Percentiles rank a stretch among this genome's conserved stretches.
phyloP scores from a whole-genome alignment of 2,888 invertebrate genomes.

The Xanthia icteritia region DNA sequence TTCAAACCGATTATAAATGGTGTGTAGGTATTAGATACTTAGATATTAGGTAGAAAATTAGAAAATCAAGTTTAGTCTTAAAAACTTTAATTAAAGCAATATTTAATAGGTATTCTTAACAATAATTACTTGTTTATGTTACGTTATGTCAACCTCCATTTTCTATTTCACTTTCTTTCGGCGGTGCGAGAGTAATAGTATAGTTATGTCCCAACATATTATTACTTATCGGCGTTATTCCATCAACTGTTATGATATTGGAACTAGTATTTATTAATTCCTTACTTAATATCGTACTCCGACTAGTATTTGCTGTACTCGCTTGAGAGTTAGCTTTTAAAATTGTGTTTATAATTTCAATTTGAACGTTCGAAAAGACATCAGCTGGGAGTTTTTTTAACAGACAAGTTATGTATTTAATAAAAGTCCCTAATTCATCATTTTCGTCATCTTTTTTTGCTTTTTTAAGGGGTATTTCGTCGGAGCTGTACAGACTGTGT shows the following conservation, averaged over 20 bases:
- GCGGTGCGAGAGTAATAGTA: constrained; percentile 39
- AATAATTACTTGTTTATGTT: neutral
- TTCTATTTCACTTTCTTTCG: neutral
- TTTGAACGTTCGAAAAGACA: constrained; percentile 73
- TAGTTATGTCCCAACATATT: constrained; percentile 37
- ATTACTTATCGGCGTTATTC: constrained; percentile 10
- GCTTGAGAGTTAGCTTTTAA: constrained; percentile 71
- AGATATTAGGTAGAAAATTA: neutral
- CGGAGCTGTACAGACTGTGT: constrained; percentile 2
- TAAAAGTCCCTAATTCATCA: constrained; percentile 76
- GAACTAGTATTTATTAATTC: constrained; percentile 21
- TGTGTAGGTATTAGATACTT: neutral
- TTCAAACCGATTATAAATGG: neutral
- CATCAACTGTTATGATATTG: constrained; percentile 45
- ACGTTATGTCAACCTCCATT: neutral
- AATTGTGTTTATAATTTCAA: constrained; percentile 79
- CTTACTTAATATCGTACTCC: constrained; percentile 13
- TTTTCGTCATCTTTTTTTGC: constrained; percentile 27
- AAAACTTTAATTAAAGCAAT: constrained; percentile 23
- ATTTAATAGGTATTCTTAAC: neutral
- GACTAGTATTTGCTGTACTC: constrained; percentile 31
- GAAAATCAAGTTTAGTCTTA: neutral
- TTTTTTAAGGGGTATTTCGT: constrained; percentile 17
- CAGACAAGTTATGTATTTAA: constrained; percentile 76
- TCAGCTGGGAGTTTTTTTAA: constrained; percentile 75